A percentile compares a stretch with the other conserved stretches of the same genome.
These are phyloP conservation scores for Melipona quadrifasciata DNA, from an alignment of 1,140 invertebrate species.

Conservation along the genomic window DNA sequence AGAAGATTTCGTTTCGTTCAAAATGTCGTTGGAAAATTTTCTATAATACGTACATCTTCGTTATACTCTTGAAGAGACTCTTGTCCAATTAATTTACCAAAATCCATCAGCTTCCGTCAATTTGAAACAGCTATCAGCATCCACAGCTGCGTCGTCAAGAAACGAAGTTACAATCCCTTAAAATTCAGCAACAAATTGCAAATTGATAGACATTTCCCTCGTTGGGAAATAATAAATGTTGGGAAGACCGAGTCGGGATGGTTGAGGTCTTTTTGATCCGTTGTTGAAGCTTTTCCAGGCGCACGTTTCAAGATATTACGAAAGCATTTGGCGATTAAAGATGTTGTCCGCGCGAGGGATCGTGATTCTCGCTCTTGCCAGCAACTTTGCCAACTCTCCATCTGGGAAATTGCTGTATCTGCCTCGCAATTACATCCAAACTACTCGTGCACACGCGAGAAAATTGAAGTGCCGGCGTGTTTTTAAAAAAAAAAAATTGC, in stretches of 20 bases:
- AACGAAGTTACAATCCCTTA: too few species aligned
- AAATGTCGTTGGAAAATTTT: too few species aligned
- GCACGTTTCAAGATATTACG: neutral
- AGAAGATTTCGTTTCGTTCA: too few species aligned
- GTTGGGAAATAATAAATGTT: neutral
- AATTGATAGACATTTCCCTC: neutral
- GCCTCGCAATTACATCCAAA: neutral
- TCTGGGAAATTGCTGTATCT: conserved; percentile 24
- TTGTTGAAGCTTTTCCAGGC: neutral
- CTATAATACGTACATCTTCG: too few species aligned
- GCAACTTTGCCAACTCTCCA: neutral
- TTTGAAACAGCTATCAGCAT: too few species aligned
- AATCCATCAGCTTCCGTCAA: too few species aligned
- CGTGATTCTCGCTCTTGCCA: neutral
- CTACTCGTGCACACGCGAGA: neutral
- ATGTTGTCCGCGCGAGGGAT: neutral
- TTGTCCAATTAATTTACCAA: too few species aligned
- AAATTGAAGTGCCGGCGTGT: neutral
- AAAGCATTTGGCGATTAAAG: conserved; percentile 20
- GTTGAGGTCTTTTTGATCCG: neutral
- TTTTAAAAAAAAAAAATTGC: neutral
- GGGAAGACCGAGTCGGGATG: neutral
- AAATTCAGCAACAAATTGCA: too few species aligned
- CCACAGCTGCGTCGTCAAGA: too few species aligned
- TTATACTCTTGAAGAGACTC: too few species aligned